Conservation (phyloP, 2,797 vertebrate species). For the Buphagus erythrorhynchus region DNA sequence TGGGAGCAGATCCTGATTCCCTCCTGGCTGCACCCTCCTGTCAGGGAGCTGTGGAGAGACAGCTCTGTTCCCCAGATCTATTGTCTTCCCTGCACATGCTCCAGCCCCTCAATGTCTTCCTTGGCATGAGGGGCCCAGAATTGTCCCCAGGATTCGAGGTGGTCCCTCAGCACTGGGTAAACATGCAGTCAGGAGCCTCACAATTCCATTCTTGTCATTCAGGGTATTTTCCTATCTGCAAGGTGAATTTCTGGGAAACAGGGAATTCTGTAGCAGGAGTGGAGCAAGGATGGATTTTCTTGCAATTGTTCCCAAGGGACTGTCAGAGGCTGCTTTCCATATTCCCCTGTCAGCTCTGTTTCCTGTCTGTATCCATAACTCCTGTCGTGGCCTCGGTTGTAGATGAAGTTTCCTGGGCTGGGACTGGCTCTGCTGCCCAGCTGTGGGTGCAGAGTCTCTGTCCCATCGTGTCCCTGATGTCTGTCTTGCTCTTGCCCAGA, state of each 20-base stretch:
- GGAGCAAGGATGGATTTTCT: not conserved
- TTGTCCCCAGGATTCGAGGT: not conserved
- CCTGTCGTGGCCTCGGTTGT: accelerated
- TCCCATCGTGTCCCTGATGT: not conserved
- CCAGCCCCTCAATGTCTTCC: not conserved
- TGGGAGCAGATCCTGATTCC: not conserved
- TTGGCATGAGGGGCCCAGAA: not conserved
- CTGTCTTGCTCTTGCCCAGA: not conserved
- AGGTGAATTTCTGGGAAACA: not conserved
- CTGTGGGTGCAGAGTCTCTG: not conserved
- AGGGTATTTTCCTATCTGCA: not conserved
- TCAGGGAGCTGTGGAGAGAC: not conserved
- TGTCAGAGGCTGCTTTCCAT: not conserved
- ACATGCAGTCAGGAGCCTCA: not conserved
- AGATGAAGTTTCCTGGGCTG: not conserved
- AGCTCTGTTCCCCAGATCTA: not conserved
- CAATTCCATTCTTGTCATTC: not conserved
- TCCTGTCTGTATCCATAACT: not conserved
- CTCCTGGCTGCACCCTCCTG: not conserved
- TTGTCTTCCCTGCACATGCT: not conserved
- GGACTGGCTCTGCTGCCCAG: not conserved
- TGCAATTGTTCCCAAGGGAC: not conserved
- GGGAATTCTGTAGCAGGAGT: not conserved
- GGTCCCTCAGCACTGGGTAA: not conserved
- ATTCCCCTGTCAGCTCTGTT: not conserved